Conservation (phyloP, 2,797 vertebrate species). For the Anabas testudineus region DNA sequence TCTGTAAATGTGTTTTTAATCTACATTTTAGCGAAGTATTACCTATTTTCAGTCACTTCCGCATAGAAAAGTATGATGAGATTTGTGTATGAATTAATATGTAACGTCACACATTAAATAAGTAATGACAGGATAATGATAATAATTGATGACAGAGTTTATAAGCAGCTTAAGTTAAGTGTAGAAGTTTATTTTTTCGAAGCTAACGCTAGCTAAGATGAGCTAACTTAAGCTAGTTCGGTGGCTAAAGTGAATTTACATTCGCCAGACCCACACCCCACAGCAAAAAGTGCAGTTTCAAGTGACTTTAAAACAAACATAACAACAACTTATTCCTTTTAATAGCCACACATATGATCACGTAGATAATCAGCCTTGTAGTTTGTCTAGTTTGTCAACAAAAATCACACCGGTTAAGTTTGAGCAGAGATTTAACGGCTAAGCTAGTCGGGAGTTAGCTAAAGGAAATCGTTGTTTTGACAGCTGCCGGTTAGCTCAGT, state of each 20-base stretch:
- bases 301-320: not conserved
- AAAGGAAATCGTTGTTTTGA: slow-evolving; percentile 60
- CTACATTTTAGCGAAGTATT: not conserved
- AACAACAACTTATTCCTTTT: not conserved
- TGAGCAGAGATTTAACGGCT: slow-evolving; percentile 25
- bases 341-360: fast-evolving
- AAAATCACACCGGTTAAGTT: slow-evolving; percentile 16
- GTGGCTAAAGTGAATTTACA: slow-evolving; percentile 39
- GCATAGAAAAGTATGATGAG: slow-evolving; percentile 7
- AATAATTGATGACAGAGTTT: not conserved
- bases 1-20: no score
- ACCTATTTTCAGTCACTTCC: slow-evolving; percentile 56
- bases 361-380: fast-evolving
- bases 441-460: slow-evolving; percentile 55
- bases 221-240: slow-evolving; percentile 7
- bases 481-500: slow-evolving; percentile 42
- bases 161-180: not conserved
- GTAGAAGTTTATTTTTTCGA: not conserved
- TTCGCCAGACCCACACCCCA: slow-evolving; percentile 45
- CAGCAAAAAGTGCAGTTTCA: not conserved
- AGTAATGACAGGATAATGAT: fast-evolving
- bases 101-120: not conserved
- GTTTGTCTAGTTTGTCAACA: not conserved
- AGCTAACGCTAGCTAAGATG: slow-evolving; percentile 2
- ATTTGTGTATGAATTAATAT: not conserved